These are phyloP conservation scores for Aporophyla nigra DNA, from an alignment of 2,888 invertebrate species.

Conservation along the genomic window DNA sequence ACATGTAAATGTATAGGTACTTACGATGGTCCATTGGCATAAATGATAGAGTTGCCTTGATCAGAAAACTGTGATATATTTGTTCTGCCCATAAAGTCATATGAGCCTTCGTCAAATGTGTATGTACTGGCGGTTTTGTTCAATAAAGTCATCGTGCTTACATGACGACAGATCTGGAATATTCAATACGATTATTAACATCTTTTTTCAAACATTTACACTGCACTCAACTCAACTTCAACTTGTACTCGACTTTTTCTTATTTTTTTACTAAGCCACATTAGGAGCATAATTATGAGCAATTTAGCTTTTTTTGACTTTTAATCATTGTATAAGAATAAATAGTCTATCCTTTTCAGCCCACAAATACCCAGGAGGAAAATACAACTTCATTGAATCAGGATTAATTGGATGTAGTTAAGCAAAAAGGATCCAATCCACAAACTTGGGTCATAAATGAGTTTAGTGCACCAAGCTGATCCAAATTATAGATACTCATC, in stretches of 20 bases:
- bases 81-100: conserved; percentile 78
- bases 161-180: conserved; percentile 81
- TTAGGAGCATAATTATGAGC: too few relatives aligned
- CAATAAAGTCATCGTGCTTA: conserved; percentile 66
- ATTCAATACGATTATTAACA: background rate
- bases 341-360: background rate
- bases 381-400: background rate
- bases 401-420: too few relatives aligned
- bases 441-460: too few relatives aligned
- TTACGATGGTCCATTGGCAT: conserved; percentile 83
- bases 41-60: conserved; percentile 80
- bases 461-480: too few relatives aligned
- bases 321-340: background rate
- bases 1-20: conserved; percentile 61
- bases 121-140: conserved; percentile 59
- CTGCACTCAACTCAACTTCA: too few relatives aligned
- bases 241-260: too few relatives aligned
- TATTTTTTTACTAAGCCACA: background rate
- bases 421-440: too few relatives aligned
- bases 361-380: background rate
- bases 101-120: conserved; percentile 69
- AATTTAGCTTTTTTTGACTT: background rate
- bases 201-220: background rate
- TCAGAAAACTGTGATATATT: conserved; percentile 75
- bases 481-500: too few relatives aligned